These are phyloP conservation scores for Acomys russatus DNA, from an alignment of 2,797 vertebrate species.

Conservation along the genomic window DNA sequence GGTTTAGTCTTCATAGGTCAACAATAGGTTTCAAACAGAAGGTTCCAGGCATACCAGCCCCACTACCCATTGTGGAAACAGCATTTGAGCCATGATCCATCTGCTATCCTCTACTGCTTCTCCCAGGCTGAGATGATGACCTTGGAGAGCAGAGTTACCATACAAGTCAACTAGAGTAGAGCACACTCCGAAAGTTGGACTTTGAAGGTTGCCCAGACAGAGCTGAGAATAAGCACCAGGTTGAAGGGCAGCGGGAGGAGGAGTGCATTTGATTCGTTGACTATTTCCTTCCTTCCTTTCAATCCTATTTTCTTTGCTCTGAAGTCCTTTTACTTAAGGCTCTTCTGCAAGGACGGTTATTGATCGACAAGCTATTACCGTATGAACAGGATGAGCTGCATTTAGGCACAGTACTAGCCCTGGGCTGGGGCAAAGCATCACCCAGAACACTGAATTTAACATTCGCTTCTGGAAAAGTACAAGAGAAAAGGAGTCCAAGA, in stretches of 20 bases:
- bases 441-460: not conserved
- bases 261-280: not conserved
- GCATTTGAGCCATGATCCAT: not conserved
- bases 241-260: not conserved
- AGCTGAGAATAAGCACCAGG: not conserved
- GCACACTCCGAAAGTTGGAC: not conserved
- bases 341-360: slow-evolving; percentile 9
- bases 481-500: not conserved
- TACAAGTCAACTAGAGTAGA: slow-evolving; percentile 39
- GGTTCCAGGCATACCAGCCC: not conserved
- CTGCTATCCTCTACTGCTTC: slow-evolving; percentile 15
- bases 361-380: not conserved
- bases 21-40: slow-evolving; percentile 57
- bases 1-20: not conserved
- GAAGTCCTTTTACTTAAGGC: not conserved
- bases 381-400: not conserved
- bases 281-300: not conserved
- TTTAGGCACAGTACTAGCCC: not conserved
- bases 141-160: slow-evolving; percentile 14
- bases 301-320: not conserved
- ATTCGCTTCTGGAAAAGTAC: slow-evolving; percentile 15
- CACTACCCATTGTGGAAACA: not conserved
- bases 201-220: not conserved
- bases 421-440: not conserved
- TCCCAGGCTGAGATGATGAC: slow-evolving; percentile 19